These are phyloP conservation scores for Nowickia ferox DNA, from an alignment of 2,888 invertebrate genomes.

Conservation along the genomic window DNA sequence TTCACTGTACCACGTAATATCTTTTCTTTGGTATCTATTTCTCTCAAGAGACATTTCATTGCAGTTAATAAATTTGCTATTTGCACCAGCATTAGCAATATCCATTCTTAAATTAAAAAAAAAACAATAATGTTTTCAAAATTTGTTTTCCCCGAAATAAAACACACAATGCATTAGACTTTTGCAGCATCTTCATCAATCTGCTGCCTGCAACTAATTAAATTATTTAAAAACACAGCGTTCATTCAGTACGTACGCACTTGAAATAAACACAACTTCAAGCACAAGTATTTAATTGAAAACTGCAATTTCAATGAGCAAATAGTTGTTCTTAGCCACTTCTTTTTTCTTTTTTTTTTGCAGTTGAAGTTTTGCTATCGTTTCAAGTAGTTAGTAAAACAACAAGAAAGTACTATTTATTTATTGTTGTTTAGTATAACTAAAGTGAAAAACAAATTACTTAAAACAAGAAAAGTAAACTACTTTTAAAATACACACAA, in stretches of 20 bases:
- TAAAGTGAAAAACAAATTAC: constrained; percentile 54
- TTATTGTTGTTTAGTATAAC: constrained; percentile 25
- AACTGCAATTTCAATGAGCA: constrained; percentile 39
- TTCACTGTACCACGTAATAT: too few relatives aligned
- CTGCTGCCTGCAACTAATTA: constrained; percentile 23
- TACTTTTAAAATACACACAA: neutral
- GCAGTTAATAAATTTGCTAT: neutral
- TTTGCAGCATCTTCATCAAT: constrained; percentile 28
- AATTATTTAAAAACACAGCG: neutral
- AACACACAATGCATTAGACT: neutral
- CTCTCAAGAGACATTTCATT: too few relatives aligned
- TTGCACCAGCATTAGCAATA: neutral
- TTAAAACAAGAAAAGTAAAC: constrained; percentile 8
- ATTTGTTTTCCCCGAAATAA: neutral
- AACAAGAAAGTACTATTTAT: constrained; percentile 35
- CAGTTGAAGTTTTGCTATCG: constrained; percentile 49
- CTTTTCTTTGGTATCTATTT: too few relatives aligned
- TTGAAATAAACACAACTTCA: constrained; percentile 21
- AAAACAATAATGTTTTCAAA: neutral
- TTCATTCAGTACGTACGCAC: constrained; percentile 3
- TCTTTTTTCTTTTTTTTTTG: constrained; percentile 15
- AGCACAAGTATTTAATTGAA: constrained; percentile 51
- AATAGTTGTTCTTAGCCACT: constrained; percentile 45
- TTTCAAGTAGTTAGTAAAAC: constrained; percentile 50
- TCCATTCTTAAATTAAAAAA: neutral